phyloP scores from a whole-genome alignment of 1,140 invertebrate species.

The Drosophila varians region DNA sequence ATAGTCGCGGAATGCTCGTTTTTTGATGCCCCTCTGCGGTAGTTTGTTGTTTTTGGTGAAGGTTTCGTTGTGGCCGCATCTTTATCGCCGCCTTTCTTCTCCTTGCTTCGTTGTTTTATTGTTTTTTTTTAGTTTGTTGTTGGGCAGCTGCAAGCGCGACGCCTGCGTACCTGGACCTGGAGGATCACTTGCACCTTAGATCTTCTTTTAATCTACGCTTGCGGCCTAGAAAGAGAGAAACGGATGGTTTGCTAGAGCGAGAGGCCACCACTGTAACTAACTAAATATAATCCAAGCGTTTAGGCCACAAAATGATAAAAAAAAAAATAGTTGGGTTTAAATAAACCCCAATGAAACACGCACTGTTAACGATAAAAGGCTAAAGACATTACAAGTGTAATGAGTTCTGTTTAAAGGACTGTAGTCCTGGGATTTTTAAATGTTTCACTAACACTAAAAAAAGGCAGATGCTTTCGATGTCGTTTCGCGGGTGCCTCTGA shows the following conservation, averaged over 20 bases:
- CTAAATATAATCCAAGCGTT: not conserved
- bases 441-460: not conserved
- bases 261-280: not conserved
- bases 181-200: slow-evolving; percentile 36
- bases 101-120: slow-evolving; percentile 33
- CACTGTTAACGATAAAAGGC: not conserved
- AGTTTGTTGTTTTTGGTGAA: slow-evolving; percentile 28
- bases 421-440: no score
- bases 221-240: not conserved
- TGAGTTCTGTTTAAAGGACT: not conserved
- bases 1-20: slow-evolving; percentile 8
- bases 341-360: no score
- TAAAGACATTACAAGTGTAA: not conserved
- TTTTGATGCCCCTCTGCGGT: no score
- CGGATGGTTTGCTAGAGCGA: not conserved
- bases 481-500: slow-evolving; percentile 9
- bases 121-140: slow-evolving; percentile 26
- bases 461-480: not conserved
- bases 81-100: slow-evolving; percentile 39
- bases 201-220: not conserved
- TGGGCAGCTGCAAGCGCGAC: slow-evolving; percentile 52
- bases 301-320: no score
- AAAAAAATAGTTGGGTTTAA: not conserved
- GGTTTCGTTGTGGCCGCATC: slow-evolving; percentile 46
- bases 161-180: slow-evolving; percentile 31